These are phyloP conservation scores for Amyelois transitella DNA, from an alignment of 1,140 invertebrate genomes.

Conservation along the genomic window DNA sequence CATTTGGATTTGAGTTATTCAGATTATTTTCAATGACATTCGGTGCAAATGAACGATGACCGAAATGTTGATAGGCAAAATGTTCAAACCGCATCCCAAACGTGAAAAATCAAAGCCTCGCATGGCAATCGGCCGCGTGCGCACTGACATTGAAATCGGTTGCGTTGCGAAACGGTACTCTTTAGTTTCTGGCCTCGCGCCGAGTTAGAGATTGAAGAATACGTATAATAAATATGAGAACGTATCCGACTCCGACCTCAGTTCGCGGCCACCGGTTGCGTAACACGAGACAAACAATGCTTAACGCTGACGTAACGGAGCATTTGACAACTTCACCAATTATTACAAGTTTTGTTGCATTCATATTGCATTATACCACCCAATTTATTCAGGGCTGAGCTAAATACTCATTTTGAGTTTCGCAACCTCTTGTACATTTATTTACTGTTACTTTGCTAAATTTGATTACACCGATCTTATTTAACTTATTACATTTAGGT, in stretches of 20 bases:
- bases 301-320: constrained; percentile 33
- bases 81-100: background rate
- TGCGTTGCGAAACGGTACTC: constrained; percentile 65
- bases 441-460: background rate
- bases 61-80: too few species aligned
- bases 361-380: constrained; percentile 1
- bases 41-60: background rate
- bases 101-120: constrained; percentile 18
- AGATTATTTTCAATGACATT: too few species aligned
- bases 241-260: constrained; percentile 63
- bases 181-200: constrained; percentile 64
- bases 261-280: constrained; percentile 65
- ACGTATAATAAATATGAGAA: constrained; percentile 72
- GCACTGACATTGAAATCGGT: constrained; percentile 65
- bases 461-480: background rate
- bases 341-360: constrained; percentile 11
- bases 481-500: background rate
- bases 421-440: background rate
- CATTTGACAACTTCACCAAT: constrained; percentile 27
- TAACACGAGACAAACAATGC: constrained; percentile 62
- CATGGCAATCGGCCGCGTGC: constrained; percentile 33
- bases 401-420: background rate
- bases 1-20: background rate
- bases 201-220: constrained; percentile 61
- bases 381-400: constrained; percentile 3